These are phyloP conservation scores for Sinelater perroti DNA, from an alignment of 2,888 invertebrate genomes.

Conservation along the genomic window DNA sequence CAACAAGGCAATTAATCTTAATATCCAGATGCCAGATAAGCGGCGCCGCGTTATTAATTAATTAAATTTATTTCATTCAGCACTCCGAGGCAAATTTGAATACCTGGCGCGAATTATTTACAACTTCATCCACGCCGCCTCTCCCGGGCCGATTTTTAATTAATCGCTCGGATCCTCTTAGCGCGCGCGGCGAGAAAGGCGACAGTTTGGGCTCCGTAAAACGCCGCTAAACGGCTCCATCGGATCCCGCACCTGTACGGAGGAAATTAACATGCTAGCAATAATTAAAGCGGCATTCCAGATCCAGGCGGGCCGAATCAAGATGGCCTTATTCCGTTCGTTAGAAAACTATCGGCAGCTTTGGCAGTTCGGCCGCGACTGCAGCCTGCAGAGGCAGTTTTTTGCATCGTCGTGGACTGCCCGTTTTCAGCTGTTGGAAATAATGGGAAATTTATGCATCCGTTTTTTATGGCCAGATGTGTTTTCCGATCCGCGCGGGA, in stretches of 20 bases:
- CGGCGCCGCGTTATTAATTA: slow-evolving; percentile 16
- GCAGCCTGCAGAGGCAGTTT: background rate
- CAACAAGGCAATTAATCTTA: slow-evolving; percentile 22
- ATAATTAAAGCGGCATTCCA: slow-evolving; percentile 12
- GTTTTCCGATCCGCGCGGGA: too few relatives aligned
- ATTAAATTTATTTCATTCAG: slow-evolving; percentile 23
- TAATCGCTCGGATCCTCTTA: background rate
- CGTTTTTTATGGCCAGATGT: background rate
- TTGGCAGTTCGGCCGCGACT: background rate
- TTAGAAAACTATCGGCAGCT: slow-evolving; percentile 10
- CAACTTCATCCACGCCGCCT: slow-evolving; percentile 9
- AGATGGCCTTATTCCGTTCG: slow-evolving; percentile 27
- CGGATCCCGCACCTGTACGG: slow-evolving; percentile 4
- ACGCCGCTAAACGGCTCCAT: too few relatives aligned
- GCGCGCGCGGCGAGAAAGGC: background rate
- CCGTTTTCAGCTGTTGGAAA: slow-evolving; percentile 1
- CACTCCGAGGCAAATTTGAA: slow-evolving; percentile 18
- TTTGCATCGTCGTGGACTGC: background rate
- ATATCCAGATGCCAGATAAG: slow-evolving; percentile 21
- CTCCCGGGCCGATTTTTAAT: background rate
- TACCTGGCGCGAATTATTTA: slow-evolving; percentile 23
- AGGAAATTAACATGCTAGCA: slow-evolving; percentile 12
- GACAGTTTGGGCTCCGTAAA: too few relatives aligned
- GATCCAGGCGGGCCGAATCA: slow-evolving; percentile 17
- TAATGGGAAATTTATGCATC: slow-evolving; percentile 5